Evolutionary conservation across 2,888 invertebrate genomes (phyloP), one percentile per base, ranked within the genome.

Genomic region (Osmoderma eremita): DNA sequence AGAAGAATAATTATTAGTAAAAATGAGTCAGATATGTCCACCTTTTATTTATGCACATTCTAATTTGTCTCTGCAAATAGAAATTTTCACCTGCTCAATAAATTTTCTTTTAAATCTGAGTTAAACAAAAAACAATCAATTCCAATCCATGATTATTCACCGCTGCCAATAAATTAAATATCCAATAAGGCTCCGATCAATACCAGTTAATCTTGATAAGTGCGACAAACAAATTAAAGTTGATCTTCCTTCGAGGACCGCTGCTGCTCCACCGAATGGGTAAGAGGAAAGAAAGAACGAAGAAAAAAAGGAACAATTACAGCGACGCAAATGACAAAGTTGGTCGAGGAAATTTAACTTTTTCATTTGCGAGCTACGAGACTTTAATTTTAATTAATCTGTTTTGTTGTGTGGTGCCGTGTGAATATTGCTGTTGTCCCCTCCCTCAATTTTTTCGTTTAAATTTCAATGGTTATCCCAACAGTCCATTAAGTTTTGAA

Each of bases 381-480:
- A 30, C 45, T 61, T 45, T 36, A 61, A 61, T 61, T 61, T 48
- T 61, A 61, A 61, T 61, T 61, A 61, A 61, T 36, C 24, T 41
- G n/a, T 22, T 56, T 56, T 56, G 41, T 56, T 56, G 30, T 30
- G 30, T 30, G 8, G 10, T 30, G 30, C 10, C 41, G 56, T 22
- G 41, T 20, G 41, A 56, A 56, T 39, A 38, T 38, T 53, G 38
- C 53, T 45, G 58, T 30, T 5, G n/a, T 61, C 30, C 30, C 24
- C 45, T 61, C 45, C 17, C 24, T 30, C 42, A 30, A 10, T 45
- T 30, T 17, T 45, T n/a, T 30, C 30, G 15, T 45, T 61, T 36
- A 17, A 30, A 15, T 13, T 17, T 22, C 15, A 24, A 13, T 30
- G n/a, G 10, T 45, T 45, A 10, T 22, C 30, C 5, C 17, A 17